These are phyloP conservation scores for Gastracanthus pulcherrimus DNA, from an alignment of 2,888 invertebrate genomes.

Conservation along the genomic window DNA sequence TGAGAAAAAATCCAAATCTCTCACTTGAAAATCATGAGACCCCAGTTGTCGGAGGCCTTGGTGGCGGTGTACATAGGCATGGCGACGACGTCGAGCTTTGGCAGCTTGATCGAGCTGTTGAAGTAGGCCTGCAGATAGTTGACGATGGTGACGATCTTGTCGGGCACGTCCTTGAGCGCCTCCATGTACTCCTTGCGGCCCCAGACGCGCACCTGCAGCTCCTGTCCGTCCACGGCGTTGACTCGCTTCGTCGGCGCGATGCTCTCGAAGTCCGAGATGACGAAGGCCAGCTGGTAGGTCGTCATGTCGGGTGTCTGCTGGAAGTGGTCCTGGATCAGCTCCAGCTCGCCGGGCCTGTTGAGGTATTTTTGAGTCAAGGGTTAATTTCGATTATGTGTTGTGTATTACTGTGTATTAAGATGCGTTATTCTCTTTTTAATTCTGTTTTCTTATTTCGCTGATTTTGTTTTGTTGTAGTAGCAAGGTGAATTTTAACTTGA, in stretches of 20 bases:
- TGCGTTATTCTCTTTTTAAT: too few species aligned
- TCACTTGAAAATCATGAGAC: constrained; percentile 88
- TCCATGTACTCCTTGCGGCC: constrained; percentile 82
- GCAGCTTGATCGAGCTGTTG: constrained; percentile 83
- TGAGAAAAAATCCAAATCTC: constrained; percentile 52
- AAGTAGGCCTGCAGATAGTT: constrained; percentile 82
- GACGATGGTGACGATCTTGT: constrained; percentile 81
- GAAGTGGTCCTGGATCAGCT: constrained; percentile 85
- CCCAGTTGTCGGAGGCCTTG: constrained; percentile 89
- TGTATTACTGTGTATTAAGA: too few species aligned
- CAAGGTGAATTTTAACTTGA: too few species aligned
- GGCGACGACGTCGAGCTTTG: constrained; percentile 86
- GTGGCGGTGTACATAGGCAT: constrained; percentile 85
- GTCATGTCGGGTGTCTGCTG: constrained; percentile 87
- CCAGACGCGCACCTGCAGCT: constrained; percentile 81
- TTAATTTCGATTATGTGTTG: not conserved
- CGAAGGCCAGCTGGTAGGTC: constrained; percentile 86
- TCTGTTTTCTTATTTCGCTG: too few species aligned
- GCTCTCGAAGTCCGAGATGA: constrained; percentile 83
- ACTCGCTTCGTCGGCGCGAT: constrained; percentile 71
- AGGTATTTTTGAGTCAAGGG: not conserved
- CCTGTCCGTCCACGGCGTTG: constrained; percentile 75
- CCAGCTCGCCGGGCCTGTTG: constrained; percentile 79
- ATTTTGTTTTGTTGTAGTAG: too few species aligned
- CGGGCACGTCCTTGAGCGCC: constrained; percentile 80